Evolutionary conservation across 23 tunicate genomes (phyloP), one percentile per base, ranked within the genome.

Genomic region (Styela clava): DNA sequence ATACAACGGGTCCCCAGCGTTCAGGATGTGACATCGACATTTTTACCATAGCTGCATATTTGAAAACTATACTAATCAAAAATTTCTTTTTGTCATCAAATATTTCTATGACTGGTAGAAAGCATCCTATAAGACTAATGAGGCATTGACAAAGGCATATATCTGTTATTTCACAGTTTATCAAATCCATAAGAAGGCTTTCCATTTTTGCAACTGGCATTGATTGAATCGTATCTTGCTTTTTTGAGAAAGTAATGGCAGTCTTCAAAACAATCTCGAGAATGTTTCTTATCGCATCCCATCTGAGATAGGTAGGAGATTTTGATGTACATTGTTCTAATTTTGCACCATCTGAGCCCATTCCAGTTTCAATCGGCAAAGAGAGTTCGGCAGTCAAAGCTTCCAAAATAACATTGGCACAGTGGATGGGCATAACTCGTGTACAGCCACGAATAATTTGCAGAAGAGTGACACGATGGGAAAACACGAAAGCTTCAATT

Each of bases 381-480:
- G 71, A 67, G 24, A 67, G 71, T 25, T 27, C 71, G 24, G 31
- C 31, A 0, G n/a, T 25, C 24, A 67, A 21, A 18, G 32, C 30
- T 0, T 67, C 2, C 0, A 67, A 67, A 16, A 24, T 29, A 21
- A 27, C 30, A 29, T 67, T 67, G 30, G 24, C 31, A 67, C 71
- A 67, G 24, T 67, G 71, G 30, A 67, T 23, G 0, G 98, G 93
- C 0, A 81, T 31, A 1, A 78, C 79, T 24, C 22, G 31, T 0
- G 89, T 61, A 44, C 89, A 88, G 30, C 31, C 62, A 3, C 89
- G 79, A 18, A 87, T 34, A 76, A 93, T 9, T 37, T 93, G 85
- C 21, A 84, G 29, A 33, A 81, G 23, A 24, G 16, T 16, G 2
- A 30, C 31, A 29, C 72, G 61, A 32, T 56, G 82, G 3, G 23